phyloP scores from a whole-genome alignment of 2,888 invertebrate genomes.

The Sphaerophoria rueppellii region DNA sequence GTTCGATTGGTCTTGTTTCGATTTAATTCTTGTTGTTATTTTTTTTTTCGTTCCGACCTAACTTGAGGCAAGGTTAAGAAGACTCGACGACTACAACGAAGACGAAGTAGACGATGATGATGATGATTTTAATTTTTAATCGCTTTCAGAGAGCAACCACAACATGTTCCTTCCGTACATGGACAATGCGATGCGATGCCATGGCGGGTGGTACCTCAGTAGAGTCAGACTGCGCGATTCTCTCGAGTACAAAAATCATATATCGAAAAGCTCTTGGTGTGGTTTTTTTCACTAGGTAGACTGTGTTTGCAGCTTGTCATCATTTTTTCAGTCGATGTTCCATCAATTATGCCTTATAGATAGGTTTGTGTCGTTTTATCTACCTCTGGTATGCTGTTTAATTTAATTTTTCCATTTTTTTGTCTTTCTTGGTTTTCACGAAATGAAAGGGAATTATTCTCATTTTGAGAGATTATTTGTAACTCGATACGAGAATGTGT shows the following conservation, averaged over 20 bases:
- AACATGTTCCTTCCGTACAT: conserved; percentile 58
- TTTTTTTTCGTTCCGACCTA: not conserved
- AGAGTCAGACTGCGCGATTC: not conserved
- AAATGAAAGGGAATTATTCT: conserved; percentile 67
- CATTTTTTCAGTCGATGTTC: conserved; percentile 50
- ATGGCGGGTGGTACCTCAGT: conserved; percentile 42
- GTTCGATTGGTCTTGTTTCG: conserved; percentile 50
- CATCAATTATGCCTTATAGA: conserved; percentile 47
- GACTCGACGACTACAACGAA: no score
- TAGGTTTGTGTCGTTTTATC: conserved; percentile 47
- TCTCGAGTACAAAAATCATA: not conserved
- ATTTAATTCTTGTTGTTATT: not conserved
- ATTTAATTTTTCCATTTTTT: not conserved
- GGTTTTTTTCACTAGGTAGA: conserved; percentile 36
- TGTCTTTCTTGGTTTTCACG: conserved; percentile 15
- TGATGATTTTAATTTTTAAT: conserved; percentile 70
- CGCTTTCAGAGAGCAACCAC: conserved; percentile 54
- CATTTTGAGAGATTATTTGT: conserved; percentile 71
- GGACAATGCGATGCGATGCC: conserved; percentile 37
- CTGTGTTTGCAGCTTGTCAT: conserved; percentile 47
- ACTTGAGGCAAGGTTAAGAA: conserved; percentile 6
- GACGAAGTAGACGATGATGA: not conserved
- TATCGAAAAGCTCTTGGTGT: conserved; percentile 57
- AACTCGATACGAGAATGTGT: conserved; percentile 55
- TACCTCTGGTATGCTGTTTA: conserved; percentile 35